Evolutionary conservation across 2,797 vertebrate genomes (phyloP).

Genomic region (Falco naumanni): DNA sequence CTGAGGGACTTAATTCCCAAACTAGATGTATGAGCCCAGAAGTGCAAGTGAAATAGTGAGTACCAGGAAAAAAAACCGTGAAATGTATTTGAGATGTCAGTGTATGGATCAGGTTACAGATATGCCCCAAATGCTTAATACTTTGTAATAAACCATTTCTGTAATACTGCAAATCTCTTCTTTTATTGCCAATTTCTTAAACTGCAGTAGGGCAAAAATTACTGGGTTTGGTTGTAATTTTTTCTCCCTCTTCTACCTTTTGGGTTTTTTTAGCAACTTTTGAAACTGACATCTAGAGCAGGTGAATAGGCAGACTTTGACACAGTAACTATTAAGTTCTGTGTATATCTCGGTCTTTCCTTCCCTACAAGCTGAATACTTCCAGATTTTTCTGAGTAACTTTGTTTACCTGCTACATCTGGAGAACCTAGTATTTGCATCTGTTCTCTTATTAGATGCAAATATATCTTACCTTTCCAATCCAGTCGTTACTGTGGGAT

Average conservation of each 20-base stretch:
- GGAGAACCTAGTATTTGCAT: background rate
- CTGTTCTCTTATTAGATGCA: background rate
- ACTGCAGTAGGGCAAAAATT: background rate
- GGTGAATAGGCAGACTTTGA: background rate
- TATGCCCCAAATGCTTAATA: background rate
- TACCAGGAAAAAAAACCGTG: background rate
- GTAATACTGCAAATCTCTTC: accelerated
- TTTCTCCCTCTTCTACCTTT: background rate
- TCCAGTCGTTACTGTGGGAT: background rate
- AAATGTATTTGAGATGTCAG: background rate
- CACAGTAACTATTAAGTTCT: background rate
- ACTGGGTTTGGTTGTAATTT: background rate
- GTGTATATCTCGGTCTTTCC: background rate
- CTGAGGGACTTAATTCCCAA: background rate
- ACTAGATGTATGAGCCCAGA: background rate
- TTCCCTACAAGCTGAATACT: background rate
- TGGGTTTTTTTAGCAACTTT: background rate
- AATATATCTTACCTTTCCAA: background rate
- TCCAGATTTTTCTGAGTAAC: background rate
- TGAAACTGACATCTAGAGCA: background rate
- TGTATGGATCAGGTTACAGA: background rate
- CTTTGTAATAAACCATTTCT: background rate
- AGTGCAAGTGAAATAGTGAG: background rate
- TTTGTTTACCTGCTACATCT: background rate
- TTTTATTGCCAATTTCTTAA: background rate